Base-by-base conservation (phyloP, 2,797 vertebrate species). In the Pygocentrus nattereri region DNA sequence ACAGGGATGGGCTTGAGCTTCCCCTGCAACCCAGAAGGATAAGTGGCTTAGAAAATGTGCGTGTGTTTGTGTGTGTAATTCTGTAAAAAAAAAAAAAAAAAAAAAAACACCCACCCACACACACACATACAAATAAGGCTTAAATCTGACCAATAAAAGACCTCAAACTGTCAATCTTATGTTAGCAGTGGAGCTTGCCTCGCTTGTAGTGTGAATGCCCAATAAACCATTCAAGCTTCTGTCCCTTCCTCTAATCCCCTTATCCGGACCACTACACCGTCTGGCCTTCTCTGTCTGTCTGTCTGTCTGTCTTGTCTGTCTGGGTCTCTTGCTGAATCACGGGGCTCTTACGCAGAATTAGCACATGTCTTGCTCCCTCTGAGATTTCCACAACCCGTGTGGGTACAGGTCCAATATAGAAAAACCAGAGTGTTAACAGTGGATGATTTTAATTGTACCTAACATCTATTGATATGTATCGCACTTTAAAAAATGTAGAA, bases 241-340 rank as follows among this genome's bases (percentile, higher is more conserved):
- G 86, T 85, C 87, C 62, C 79, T 80, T 82, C 78, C 52, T 69
- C 67, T 90, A 88, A 90, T 90, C 89, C 87, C 82, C 69, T 89
- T 78, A 87, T 69, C 88, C 72, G 86, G 87, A 70, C 82, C 82
- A 79, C 85, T 89, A 84, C 82, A 86, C 89, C 84, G 81, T 87
- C 88, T 88, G 86, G 82, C 84, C 74, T 54, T 82, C 82, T 62
- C 76, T 79, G 38, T 71, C 79, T 73, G 74, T 47, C 72, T 56
- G 73, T 82, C 64, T 12, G 49, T 38, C 5, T 47, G 49, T 74
- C 76, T 61, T 12, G 49, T 38, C 5, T 47, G 49, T 74, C 76
- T 61, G 65, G 82, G 19, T 0, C 6, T 65, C 6, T 34, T 19
- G 11, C 31, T 38, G 10, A 38, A 65, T 31, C 61, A 31, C 62